Evolutionary conservation across 2,797 vertebrate genomes (phyloP).

Genomic region (Sphenodon punctatus): DNA sequence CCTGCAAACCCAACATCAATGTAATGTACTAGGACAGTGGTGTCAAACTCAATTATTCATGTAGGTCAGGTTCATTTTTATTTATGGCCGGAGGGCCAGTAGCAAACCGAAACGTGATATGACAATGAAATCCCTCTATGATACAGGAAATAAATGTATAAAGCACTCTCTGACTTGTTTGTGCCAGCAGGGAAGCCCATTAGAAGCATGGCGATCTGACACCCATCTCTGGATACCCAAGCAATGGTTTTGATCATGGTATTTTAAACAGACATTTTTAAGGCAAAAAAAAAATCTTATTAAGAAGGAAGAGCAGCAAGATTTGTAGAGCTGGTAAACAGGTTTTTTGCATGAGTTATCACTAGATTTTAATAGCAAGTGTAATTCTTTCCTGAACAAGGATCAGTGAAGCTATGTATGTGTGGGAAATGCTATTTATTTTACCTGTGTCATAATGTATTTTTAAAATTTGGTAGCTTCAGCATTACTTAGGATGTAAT

Average conservation of each 20-base stretch:
- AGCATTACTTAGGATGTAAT: not conserved
- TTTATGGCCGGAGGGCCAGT: conserved; percentile 12
- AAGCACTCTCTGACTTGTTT: not conserved
- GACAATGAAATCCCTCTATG: conserved; percentile 36
- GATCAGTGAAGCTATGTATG: not conserved
- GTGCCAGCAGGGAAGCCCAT: not conserved
- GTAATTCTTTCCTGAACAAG: not conserved
- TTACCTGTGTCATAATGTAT: too few relatives aligned
- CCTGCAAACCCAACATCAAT: conserved; percentile 12
- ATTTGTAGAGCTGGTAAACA: not conserved
- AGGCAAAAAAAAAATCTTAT: not conserved
- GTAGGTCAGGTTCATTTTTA: conserved; percentile 22
- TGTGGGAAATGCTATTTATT: not conserved
- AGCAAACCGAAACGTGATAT: conserved; percentile 23
- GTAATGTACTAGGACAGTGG: conserved; percentile 43
- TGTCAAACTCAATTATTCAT: conserved; percentile 55
- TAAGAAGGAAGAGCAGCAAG: not conserved
- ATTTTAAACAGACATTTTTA: not conserved
- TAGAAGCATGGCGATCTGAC: not conserved
- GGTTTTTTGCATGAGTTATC: not conserved
- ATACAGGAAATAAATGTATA: conserved; percentile 9
- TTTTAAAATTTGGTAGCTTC: not conserved
- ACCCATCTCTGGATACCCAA: not conserved
- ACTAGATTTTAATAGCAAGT: not conserved
- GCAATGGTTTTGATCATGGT: not conserved